Evolutionary conservation across 2,888 invertebrate species (phyloP), one percentile per base, ranked within the genome.

Genomic region (Tipula lateralis): DNA sequence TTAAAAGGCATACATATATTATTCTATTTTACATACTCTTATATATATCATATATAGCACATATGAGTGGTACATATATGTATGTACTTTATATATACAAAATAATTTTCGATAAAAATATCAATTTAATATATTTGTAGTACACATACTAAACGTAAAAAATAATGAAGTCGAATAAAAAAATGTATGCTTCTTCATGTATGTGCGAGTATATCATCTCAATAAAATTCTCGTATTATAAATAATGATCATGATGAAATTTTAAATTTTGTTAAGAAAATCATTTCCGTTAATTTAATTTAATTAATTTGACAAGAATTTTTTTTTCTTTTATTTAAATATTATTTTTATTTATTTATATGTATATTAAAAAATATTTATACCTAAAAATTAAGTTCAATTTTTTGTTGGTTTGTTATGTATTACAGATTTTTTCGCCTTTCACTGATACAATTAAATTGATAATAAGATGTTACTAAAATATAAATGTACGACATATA

Each of bases 221-320:
- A 66, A 66, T 66, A 24, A 66, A 66, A 66, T 66, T 66, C 66
- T 66, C 66, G 66, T 66, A 19, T 24, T 24, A 66, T 66, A 66
- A 66, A 66, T 66, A 66, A 66, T 66, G 66, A 66, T 66, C 66
- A 66, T 66, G 66, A 66, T 66, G 66, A 66, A 66, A 66, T 66
- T 19, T 66, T 66, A 66, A 66, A 66, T 66, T 66, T 66, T 66
- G 66, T 66, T 66, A 66, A 66, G 66, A 66, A 66, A 66, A 66
- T 66, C 66, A 66, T 66, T 66, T 66, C 66, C 66, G 66, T 66
- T 66, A 66, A 66, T 66, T 66, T 66, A 66, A 66, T 66, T 66
- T 66, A n/a, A 66, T 66, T 66, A 66, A 66, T 66, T 66, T 66
- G 66, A 66, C 66, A 66, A 66, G 66, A 66, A 66, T 44, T 44